Conservation (phyloP, 2,797 vertebrate species). For the Pseudotriccus pelzelni region DNA sequence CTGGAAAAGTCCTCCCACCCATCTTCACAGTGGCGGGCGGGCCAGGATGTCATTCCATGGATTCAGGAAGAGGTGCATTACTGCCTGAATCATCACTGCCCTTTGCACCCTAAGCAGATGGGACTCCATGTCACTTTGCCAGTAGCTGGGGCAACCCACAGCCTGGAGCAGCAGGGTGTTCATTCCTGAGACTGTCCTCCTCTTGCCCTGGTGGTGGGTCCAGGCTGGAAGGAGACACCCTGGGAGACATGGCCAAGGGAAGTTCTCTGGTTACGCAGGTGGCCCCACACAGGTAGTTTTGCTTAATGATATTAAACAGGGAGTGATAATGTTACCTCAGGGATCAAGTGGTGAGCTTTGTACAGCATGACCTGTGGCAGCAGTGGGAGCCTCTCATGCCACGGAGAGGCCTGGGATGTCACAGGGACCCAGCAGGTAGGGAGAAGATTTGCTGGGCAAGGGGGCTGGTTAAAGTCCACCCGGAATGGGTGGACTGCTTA, state of each 20-base stretch:
- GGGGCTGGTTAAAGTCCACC: not conserved
- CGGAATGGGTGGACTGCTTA: accelerated
- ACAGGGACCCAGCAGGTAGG: accelerated
- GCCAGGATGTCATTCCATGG: not conserved
- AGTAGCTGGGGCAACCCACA: not conserved
- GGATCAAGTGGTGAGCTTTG: slow-evolving; percentile 16
- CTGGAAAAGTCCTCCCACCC: not conserved
- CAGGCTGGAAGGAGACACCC: not conserved
- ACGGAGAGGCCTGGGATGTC: not conserved
- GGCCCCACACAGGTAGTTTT: not conserved
- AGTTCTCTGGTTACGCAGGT: not conserved
- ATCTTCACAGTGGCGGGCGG: accelerated
- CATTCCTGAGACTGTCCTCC: accelerated
- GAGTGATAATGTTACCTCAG: slow-evolving; percentile 1
- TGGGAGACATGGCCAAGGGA: not conserved
- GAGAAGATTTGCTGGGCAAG: not conserved
- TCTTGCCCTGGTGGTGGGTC: not conserved
- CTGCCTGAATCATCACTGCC: accelerated
- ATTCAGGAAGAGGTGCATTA: not conserved
- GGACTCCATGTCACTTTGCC: not conserved
- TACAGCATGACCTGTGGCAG: not conserved
- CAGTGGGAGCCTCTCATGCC: not conserved
- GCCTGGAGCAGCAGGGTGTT: accelerated
- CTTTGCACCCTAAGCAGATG: not conserved
- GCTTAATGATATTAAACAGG: slow-evolving; percentile 47